Evolutionary conservation across 2,888 invertebrate genomes (phyloP), one percentile per base, ranked within the genome.

Genomic region (Nysson spinosus): DNA sequence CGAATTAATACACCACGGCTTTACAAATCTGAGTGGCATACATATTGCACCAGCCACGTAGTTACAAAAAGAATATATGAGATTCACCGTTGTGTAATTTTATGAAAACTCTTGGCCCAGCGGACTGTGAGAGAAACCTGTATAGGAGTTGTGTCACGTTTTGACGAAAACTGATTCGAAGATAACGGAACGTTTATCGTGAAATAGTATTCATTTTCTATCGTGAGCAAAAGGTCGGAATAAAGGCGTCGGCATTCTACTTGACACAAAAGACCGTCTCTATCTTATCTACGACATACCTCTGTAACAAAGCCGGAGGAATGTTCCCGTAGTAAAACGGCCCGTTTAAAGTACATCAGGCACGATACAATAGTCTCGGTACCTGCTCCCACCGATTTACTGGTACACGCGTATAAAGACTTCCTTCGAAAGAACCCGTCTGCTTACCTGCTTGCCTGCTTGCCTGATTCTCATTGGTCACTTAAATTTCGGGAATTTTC

Each of bases 261-360:
- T 39, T n/a, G 55, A 34, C 32, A 28, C 34, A 57, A 57, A 64
- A 37, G 19, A 47, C 6, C 32, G 5, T 49, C 65, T 63, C 64
- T 64, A 66, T 64, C 52, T 66, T 64, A 64, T 64, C 64, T 63
- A 22, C 26, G 19, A 43, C 40, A 30, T 16, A 20, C 32, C 58
- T 43, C 14, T 12, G 22, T 12, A 14, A 52, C 52, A 66, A 64
- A 43, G 43, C 14, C 11, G 2, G 14, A 46, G 20, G 26, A 57
- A 52, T 46, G 50, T 52, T 64, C 43, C 32, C 47, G 46, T 51
- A 19, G 56, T 64, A 64, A 66, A 64, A 43, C 42, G 44, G 50
- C 24, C 28, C 50, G 65, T 63, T 63, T 63, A 63, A 40, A 56
- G 35, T 42, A 7, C 19, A 50, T 46, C 40, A 9, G 24, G 40